These are phyloP conservation scores for Cavia porcellus DNA, from an alignment of 2,113 vertebrate species.

Conservation along the genomic window DNA sequence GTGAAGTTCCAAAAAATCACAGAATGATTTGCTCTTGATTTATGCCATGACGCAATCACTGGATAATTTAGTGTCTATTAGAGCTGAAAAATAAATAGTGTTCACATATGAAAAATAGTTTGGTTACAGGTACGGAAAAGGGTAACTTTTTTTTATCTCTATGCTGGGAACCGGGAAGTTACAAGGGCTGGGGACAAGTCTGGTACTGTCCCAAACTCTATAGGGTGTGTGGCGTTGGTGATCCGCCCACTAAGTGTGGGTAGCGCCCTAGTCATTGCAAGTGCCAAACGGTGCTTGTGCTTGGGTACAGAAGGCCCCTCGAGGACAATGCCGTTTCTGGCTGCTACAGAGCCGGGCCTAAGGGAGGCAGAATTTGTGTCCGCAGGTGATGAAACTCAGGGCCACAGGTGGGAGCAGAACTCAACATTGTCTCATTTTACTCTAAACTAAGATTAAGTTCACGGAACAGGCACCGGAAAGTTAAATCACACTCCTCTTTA, in stretches of 20 bases:
- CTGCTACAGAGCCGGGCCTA: neutral
- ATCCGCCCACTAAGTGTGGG: neutral
- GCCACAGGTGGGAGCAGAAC: neutral
- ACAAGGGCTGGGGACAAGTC: neutral
- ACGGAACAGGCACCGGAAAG: neutral
- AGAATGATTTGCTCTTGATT: neutral
- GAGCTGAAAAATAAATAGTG: neutral
- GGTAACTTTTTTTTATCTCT: neutral
- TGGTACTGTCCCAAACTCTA: neutral
- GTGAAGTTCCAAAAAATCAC: neutral
- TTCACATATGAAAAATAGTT: neutral
- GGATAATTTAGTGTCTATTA: neutral
- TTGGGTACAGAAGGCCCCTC: neutral
- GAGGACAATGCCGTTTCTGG: neutral
- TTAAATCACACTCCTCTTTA: neutral
- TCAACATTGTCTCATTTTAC: neutral
- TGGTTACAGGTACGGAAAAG: neutral
- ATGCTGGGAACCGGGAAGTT: neutral
- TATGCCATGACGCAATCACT: neutral
- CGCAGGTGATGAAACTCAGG: neutral
- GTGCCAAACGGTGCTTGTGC: neutral
- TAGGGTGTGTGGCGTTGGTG: neutral
- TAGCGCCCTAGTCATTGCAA: neutral
- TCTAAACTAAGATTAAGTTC: neutral
- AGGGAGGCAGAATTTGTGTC: neutral